A percentile compares a stretch with the other conserved stretches of the same genome.
Conservation (phyloP, 2,113 vertebrate species). For the Phocoena phocoena region DNA sequence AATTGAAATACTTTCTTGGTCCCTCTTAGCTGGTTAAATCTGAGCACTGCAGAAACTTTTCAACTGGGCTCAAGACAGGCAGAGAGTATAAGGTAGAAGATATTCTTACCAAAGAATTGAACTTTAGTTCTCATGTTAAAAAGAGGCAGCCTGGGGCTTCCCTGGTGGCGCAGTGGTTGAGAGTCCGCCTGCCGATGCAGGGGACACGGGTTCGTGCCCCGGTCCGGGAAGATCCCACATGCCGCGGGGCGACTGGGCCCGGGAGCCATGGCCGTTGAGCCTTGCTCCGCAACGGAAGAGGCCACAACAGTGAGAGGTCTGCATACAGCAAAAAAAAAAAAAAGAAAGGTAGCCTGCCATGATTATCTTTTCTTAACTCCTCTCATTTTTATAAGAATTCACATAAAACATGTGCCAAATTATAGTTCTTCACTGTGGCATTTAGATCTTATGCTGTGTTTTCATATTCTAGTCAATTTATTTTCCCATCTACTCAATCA, state of each 20-base stretch:
- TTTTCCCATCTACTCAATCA: background rate
- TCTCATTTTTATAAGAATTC: slow-evolving; percentile 15
- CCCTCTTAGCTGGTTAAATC: background rate
- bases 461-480: background rate
- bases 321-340: too few relatives aligned
- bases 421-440: background rate
- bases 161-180: too few relatives aligned
- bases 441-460: background rate
- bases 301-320: background rate
- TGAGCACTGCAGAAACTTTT: background rate
- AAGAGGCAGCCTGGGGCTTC: background rate
- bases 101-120: background rate
- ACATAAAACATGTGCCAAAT: background rate
- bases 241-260: too few relatives aligned
- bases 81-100: background rate
- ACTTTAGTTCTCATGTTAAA: background rate
- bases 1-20: background rate
- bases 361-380: background rate
- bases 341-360: too few relatives aligned
- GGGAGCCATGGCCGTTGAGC: too few relatives aligned
- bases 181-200: too few relatives aligned
- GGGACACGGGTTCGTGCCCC: too few relatives aligned
- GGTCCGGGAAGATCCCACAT: too few relatives aligned
- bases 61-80: background rate
- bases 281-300: too few relatives aligned